These are phyloP conservation scores for Loris lydekkerianus DNA, from an alignment of 2,797 vertebrate species.

Conservation along the genomic window DNA sequence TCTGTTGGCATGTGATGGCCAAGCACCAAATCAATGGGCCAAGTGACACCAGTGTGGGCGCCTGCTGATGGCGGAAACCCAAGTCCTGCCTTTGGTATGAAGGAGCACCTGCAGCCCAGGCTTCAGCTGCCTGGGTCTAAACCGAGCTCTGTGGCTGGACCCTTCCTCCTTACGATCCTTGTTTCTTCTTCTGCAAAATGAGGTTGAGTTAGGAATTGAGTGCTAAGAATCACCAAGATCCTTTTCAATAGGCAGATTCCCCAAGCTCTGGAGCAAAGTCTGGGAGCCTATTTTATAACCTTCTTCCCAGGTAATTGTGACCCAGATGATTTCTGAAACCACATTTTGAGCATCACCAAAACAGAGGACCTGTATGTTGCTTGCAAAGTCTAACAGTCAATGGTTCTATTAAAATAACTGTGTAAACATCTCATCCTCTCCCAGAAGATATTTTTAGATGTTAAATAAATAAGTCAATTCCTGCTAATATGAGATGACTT, in stretches of 20 bases:
- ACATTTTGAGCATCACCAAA: neutral
- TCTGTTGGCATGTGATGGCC: no score
- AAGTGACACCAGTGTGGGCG: rapidly evolving
- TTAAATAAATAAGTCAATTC: neutral
- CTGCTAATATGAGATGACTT: neutral
- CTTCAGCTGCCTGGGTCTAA: neutral
- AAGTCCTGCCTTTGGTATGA: neutral
- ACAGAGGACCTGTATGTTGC: neutral
- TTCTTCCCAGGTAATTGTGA: neutral
- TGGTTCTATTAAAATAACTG: neutral
- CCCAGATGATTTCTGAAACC: neutral
- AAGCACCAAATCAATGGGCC: neutral
- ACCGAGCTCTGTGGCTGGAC: rapidly evolving
- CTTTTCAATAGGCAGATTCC: neutral
- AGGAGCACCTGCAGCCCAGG: no score
- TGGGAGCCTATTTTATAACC: neutral
- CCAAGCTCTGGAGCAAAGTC: neutral
- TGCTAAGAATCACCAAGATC: neutral
- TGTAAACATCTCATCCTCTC: neutral
- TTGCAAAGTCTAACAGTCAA: neutral
- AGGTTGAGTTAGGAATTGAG: neutral
- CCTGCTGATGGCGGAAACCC: rapidly evolving
- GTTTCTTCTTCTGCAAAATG: neutral
- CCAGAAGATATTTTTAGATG: neutral
- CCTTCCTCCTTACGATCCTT: neutral